These are phyloP conservation scores for Aplochiton taeniatus DNA, from an alignment of 2,797 vertebrate species.

Conservation along the genomic window DNA sequence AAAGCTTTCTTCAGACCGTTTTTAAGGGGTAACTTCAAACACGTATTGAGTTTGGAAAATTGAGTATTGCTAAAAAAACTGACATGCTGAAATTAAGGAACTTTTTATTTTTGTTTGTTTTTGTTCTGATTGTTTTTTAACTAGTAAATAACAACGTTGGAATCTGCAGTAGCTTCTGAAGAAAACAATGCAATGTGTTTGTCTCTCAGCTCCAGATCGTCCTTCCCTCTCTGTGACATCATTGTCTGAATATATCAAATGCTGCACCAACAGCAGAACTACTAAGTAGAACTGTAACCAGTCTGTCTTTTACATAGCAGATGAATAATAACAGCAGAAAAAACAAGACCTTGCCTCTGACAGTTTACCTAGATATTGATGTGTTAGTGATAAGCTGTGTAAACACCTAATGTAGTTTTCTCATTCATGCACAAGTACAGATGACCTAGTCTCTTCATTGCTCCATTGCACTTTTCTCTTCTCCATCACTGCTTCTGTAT, in stretches of 20 bases:
- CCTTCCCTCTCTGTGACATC: conserved; percentile 34
- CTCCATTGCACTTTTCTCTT: conserved; percentile 57
- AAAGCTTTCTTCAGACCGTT: conserved; percentile 87
- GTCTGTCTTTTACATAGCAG: conserved; percentile 16
- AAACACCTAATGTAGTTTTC: conserved; percentile 77
- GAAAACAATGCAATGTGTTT: conserved; percentile 39
- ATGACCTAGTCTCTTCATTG: conserved; percentile 49
- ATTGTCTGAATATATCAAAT: conserved; percentile 8
- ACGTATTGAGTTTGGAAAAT: conserved; percentile 47
- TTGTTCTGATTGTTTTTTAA: conserved; percentile 29
- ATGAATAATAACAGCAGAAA: conserved; percentile 34
- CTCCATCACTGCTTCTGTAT: conserved; percentile 55
- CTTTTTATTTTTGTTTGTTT: conserved; percentile 24
- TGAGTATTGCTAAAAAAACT: conserved; percentile 37
- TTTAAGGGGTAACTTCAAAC: conserved; percentile 74
- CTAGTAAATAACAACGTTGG: conserved; percentile 33
- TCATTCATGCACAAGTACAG: conserved; percentile 82
- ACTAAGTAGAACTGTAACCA: background rate
- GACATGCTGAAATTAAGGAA: conserved; percentile 37
- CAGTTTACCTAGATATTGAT: conserved; percentile 57
- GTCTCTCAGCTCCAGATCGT: conserved; percentile 43
- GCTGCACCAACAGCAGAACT: conserved; percentile 24
- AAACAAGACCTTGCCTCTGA: conserved; percentile 42
- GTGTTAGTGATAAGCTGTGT: conserved; percentile 67
- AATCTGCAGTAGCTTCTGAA: conserved; percentile 69